These are phyloP conservation scores for Adelognathus sp. DNA, from an alignment of 2,888 invertebrate species.

Conservation along the genomic window DNA sequence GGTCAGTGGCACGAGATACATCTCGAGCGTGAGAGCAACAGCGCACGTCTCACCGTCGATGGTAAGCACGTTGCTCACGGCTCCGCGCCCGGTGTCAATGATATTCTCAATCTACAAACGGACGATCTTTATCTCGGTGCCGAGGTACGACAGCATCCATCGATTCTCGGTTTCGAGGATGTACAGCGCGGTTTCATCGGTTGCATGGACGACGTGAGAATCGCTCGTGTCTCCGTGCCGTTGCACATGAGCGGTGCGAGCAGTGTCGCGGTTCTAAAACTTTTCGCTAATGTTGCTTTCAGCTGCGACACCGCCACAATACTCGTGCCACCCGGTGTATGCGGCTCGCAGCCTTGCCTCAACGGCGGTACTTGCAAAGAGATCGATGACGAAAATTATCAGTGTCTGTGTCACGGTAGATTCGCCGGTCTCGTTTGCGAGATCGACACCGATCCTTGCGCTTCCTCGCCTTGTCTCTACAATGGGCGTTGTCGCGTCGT, in stretches of 20 bases:
- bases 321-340: conserved; percentile 85
- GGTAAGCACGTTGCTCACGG: conserved; percentile 88
- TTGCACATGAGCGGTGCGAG: conserved; percentile 86
- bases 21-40: conserved; percentile 91
- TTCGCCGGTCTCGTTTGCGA: conserved; percentile 92
- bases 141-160: conserved; percentile 89
- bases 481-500: conserved; percentile 88
- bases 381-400: conserved; percentile 83
- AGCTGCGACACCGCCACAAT: conserved; percentile 85
- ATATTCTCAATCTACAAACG: conserved; percentile 92
- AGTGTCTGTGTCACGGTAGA: conserved; percentile 90
- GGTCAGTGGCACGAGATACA: conserved; percentile 92
- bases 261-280: conserved; percentile 85
- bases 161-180: conserved; percentile 87
- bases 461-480: conserved; percentile 92
- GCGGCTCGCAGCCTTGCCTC: conserved; percentile 90
- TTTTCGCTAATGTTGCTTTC: conserved; percentile 88
- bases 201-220: conserved; percentile 93
- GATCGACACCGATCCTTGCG: conserved; percentile 93
- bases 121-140: conserved; percentile 94
- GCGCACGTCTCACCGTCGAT: conserved; percentile 90
- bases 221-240: conserved; percentile 90
- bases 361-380: conserved; percentile 88
- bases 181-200: conserved; percentile 94
- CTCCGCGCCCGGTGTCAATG: conserved; percentile 90